phyloP scores from a whole-genome alignment of 2,888 invertebrate genomes.

The Erynnis tages region DNA sequence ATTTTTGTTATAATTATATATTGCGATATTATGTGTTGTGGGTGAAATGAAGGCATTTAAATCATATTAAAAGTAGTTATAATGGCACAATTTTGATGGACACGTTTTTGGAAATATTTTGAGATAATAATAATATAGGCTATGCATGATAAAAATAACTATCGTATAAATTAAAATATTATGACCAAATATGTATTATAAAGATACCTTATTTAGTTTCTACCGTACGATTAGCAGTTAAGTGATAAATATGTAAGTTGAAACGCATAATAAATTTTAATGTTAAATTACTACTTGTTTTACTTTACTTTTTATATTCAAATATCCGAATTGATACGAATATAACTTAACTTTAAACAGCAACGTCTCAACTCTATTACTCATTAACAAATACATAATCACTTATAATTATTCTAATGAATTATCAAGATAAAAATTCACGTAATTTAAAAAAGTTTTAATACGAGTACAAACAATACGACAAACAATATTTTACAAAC shows the following conservation, averaged over 20 bases:
- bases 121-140: not conserved
- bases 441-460: too few species aligned
- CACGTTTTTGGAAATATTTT: constrained; percentile 9
- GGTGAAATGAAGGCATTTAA: constrained; percentile 23
- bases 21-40: constrained; percentile 15
- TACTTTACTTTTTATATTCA: not conserved
- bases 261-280: constrained; percentile 51
- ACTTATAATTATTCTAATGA: too few species aligned
- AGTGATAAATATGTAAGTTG: constrained; percentile 37
- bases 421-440: too few species aligned
- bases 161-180: constrained; percentile 22
- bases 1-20: constrained; percentile 20
- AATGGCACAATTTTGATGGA: constrained; percentile 19
- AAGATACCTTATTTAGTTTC: constrained; percentile 24
- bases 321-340: too few species aligned
- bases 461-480: too few species aligned
- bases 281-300: constrained; percentile 14
- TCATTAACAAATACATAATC: too few species aligned
- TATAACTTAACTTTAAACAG: too few species aligned
- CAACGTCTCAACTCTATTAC: too few species aligned
- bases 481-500: too few species aligned
- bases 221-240: constrained; percentile 34
- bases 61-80: constrained; percentile 15
- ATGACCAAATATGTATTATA: constrained; percentile 28
- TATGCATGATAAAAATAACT: constrained; percentile 4